These are phyloP conservation scores for Ormyrus thymus DNA, from an alignment of 2,888 invertebrate genomes.

Conservation along the genomic window DNA sequence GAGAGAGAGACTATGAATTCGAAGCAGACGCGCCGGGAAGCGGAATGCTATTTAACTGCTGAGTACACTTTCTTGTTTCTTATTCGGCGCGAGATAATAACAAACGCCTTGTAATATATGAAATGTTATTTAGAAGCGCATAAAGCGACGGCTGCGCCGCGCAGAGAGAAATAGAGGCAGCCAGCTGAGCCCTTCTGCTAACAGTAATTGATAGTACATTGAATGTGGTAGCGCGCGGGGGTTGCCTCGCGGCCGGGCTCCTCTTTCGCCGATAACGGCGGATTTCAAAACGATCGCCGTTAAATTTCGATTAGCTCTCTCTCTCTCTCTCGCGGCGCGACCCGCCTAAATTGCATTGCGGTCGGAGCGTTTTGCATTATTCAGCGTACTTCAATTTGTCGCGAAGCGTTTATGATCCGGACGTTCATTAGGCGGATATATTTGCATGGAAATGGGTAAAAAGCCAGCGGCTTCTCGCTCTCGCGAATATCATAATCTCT, in stretches of 20 bases:
- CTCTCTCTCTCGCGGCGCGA: neutral
- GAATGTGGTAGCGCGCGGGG: conserved; percentile 1
- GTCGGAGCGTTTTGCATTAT: conserved; percentile 18
- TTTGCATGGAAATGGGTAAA: too few relatives aligned
- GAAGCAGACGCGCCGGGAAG: conserved; percentile 45
- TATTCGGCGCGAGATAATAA: conserved; percentile 54
- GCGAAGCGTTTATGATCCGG: too few relatives aligned
- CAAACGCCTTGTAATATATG: conserved; percentile 52
- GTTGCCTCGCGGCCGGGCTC: neutral
- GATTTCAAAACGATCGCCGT: neutral
- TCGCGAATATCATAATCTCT: conserved; percentile 43
- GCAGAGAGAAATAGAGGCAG: conserved; percentile 9
- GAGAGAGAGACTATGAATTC: conserved; percentile 47
- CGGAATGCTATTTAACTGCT: conserved; percentile 54
- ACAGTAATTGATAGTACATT: conserved; percentile 45
- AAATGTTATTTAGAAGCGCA: conserved; percentile 55
- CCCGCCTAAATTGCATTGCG: conserved; percentile 15
- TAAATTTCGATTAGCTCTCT: neutral
- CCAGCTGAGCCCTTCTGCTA: neutral
- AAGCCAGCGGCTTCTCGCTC: neutral
- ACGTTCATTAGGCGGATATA: too few relatives aligned
- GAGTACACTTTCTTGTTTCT: conserved; percentile 51
- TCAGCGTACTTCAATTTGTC: neutral
- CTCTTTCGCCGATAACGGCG: conserved; percentile 3
- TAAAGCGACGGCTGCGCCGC: conserved; percentile 31